These are phyloP conservation scores for Pygmarrhopalites habei DNA, from an alignment of 1,140 invertebrate species.

Conservation along the genomic window DNA sequence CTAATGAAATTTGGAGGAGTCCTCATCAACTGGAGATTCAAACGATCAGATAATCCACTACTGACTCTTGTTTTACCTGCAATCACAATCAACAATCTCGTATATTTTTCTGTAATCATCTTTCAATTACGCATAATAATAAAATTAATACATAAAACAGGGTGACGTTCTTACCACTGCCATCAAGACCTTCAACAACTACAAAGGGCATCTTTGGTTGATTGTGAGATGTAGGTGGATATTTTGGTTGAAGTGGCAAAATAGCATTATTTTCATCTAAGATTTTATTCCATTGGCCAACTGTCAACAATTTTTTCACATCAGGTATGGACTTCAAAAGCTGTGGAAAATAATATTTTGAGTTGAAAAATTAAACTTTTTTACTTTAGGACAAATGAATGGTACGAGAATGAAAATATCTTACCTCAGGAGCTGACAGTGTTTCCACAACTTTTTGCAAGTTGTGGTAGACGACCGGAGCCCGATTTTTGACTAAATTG, in stretches of 20 bases:
- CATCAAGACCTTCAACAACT: constrained; percentile 36
- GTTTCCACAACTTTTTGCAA: constrained; percentile 30
- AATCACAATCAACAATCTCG: no score
- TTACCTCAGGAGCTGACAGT: constrained; percentile 30
- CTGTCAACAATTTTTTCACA: constrained; percentile 14
- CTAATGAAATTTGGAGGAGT: constrained; percentile 36
- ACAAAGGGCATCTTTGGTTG: constrained; percentile 36
- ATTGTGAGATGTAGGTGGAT: constrained; percentile 13
- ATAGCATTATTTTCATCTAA: constrained; percentile 12
- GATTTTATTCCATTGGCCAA: constrained; percentile 18
- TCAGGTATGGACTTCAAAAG: background rate
- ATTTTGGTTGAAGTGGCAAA: background rate
- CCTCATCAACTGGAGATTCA: constrained; percentile 15
- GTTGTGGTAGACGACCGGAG: constrained; percentile 33
- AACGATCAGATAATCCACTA: constrained; percentile 18
- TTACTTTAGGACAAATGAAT: background rate
- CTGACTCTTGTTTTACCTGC: constrained; percentile 37
- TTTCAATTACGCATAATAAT: background rate
- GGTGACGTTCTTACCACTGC: constrained; percentile 34
- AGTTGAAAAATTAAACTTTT: background rate
- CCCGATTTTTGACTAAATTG: no score
- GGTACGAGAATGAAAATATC: background rate
- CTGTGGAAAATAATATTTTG: background rate
- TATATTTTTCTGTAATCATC: background rate
- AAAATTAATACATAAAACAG: no score